These are phyloP conservation scores for Plutella xylostella DNA, from an alignment of 2,888 invertebrate species.

Conservation along the genomic window DNA sequence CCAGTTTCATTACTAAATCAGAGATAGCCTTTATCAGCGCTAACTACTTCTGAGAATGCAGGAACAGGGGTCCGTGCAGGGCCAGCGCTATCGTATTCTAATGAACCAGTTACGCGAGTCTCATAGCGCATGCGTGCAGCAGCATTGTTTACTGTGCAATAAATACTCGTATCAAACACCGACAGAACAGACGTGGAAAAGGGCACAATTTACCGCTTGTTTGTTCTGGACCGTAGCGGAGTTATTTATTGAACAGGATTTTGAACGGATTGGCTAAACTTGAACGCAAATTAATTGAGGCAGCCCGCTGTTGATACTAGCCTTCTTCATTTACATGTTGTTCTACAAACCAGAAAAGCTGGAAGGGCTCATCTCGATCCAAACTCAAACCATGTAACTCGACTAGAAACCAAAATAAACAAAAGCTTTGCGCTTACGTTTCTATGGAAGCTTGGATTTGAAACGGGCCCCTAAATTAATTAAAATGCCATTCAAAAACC, in stretches of 20 bases:
- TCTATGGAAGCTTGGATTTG: too few species aligned
- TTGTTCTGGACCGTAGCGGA: slow-evolving; percentile 9
- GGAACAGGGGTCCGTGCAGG: too few species aligned
- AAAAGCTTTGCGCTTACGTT: too few species aligned
- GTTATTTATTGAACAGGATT: slow-evolving; percentile 15
- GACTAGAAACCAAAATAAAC: neutral
- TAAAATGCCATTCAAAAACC: too few species aligned
- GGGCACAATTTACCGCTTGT: slow-evolving; percentile 14
- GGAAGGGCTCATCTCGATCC: neutral
- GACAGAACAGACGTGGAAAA: slow-evolving; percentile 11
- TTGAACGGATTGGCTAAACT: slow-evolving; percentile 10
- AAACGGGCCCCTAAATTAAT: too few species aligned
- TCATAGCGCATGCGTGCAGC: slow-evolving; percentile 14
- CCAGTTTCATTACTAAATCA: too few species aligned
- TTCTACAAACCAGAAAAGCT: neutral
- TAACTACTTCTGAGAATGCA: too few species aligned
- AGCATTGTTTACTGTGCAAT: slow-evolving; percentile 17
- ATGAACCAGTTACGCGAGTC: slow-evolving; percentile 30
- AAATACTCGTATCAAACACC: slow-evolving; percentile 24
- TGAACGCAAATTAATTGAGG: slow-evolving; percentile 8
- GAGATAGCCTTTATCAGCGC: too few species aligned
- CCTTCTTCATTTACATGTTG: neutral
- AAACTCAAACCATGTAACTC: neutral
- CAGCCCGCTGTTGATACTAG: neutral
- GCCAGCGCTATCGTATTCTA: slow-evolving; percentile 23